Base-by-base conservation (phyloP, 2,113 vertebrate species). In the Gallinago paraguaiae region DNA sequence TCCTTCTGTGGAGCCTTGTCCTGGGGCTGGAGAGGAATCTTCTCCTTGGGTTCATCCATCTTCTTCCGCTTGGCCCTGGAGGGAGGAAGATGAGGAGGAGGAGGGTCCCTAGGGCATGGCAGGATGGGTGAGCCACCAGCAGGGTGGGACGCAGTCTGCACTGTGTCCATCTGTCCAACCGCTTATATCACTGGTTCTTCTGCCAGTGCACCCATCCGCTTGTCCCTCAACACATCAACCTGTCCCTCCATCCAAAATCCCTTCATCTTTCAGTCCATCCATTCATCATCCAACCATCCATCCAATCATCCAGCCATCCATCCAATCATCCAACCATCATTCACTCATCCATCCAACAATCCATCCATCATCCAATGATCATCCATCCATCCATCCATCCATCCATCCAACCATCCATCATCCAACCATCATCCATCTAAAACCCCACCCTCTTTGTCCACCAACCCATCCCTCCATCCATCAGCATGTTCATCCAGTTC, bases 11-110 rank as follows among this genome's bases (percentile, higher is more conserved):
- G 59, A 14, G 74, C 22, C 63, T 67, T 70, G 1, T 93, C 95
- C 80, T 95, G 97, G 16, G 53, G 85, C 61, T 97, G 96, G 19
- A 97, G 93, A 0, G 92, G 77, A 16, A 97, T 96, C 84, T 97
- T 97, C 83, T 97, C 97, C 22, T 94, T 96, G 74, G 81, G 23
- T 53, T 91, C 93, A 12, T 43, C 78, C 0, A 0, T 6, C 2
- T 20, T 80, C 78, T 76, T 94, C 83, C 18, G 72, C 23, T 56
- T 75, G 69, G 65, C 31, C 80, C 97, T 97, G 71, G 27, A 20
- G n/a, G 51, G 43, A 24, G 41, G 59, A 64, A 15, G 53, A 43
- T 2, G 33, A 74, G 17, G 48, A 80, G 30, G 74, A 90, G 20
- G 70, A 76, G 11, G 59, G 46, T 19, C 33, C n/a, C 11, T 45